Base-by-base conservation (phyloP, 2,888 invertebrate species). In the Adineta ricciae region DNA sequence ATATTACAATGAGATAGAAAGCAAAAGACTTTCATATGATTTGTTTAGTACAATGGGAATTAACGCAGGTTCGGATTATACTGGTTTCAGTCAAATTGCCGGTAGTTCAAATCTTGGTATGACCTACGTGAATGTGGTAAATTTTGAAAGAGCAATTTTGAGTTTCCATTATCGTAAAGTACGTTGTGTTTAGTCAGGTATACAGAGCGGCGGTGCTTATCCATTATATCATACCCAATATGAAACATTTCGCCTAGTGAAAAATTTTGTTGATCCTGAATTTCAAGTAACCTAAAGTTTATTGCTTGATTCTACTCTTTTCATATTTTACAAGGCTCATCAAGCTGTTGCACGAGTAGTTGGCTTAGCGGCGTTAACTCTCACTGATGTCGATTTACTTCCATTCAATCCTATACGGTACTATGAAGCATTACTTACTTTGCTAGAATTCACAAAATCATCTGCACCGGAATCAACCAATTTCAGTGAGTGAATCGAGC, bases 181-280 rank as follows among this genome's bases (percentile, higher is more conserved):
- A 78, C 0, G 9, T 21, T n/a, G 3, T 64, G 16, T 32, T n/a
- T 78, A 78, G 78, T 27, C 21, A 19, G 49, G 41, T 49, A 41
- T 32, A 46, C 64, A 83, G n/a, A 72, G n/a, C 24, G 24, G 56
- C 36, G 84, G 38, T n/a, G 1, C 38, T 27, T 84, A 49, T 85
- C 83, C 85, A 54, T 36, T 85, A 24, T 83, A 83, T 49, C 84
- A 85, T 49, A 84, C 85, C n/a, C 54, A 73, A 49, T 84, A 85
- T 84, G 85, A 85, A 73, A 85, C 84, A 14, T 85, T 49, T 85
- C 52, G 73, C 36, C 41, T 85, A 32, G 78, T 85, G 9, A 56
- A 85, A 38, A 46, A 50, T 9, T 84, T 38, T 46, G 41, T 85
- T 41, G 85, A 85, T 50, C 85, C 73, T n/a, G 84, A 78, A 11